phyloP scores from a whole-genome alignment of 2,113 vertebrate species.

The Corydoras maculifer region DNA sequence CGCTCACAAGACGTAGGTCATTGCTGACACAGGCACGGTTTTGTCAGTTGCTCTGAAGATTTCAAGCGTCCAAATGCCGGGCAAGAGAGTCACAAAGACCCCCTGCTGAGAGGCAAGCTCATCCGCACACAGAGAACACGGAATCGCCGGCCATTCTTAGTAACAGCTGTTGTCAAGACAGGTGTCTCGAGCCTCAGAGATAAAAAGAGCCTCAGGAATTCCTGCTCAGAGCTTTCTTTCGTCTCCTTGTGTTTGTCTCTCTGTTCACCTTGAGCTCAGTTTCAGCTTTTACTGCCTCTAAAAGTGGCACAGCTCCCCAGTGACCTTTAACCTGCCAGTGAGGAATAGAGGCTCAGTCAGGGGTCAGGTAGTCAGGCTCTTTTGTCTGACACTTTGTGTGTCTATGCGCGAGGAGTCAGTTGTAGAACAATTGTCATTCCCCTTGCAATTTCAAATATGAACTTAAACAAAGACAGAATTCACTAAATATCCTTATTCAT shows the following conservation, averaged over 20 bases:
- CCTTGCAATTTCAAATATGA: too few species aligned
- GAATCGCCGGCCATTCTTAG: constrained; percentile 49
- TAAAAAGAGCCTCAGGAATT: constrained; percentile 45
- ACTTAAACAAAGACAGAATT: too few species aligned
- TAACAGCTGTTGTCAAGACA: constrained; percentile 59
- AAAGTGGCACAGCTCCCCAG: constrained; percentile 52
- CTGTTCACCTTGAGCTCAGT: constrained; percentile 68
- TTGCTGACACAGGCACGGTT: constrained; percentile 47
- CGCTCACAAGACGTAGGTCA: constrained; percentile 4
- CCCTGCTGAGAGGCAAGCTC: constrained; percentile 1
- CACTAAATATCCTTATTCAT: too few species aligned
- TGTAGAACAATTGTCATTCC: constrained; percentile 11
- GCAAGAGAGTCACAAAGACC: constrained; percentile 20
- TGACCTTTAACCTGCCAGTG: constrained; percentile 60
- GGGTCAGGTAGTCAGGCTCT: constrained; percentile 47
- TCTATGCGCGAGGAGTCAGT: constrained; percentile 1
- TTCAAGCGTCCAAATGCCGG: constrained; percentile 46
- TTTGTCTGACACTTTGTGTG: constrained; percentile 40
- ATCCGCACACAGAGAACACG: constrained; percentile 36
- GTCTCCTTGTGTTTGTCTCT: constrained; percentile 11
- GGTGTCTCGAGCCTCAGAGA: constrained; percentile 53
- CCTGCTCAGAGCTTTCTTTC: constrained; percentile 21
- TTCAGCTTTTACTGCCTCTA: constrained; percentile 66
- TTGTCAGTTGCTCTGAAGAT: constrained; percentile 50
- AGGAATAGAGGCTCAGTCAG: constrained; percentile 62